phyloP scores from a whole-genome alignment of 2,113 vertebrate species.

The Callorhinus ursinus region DNA sequence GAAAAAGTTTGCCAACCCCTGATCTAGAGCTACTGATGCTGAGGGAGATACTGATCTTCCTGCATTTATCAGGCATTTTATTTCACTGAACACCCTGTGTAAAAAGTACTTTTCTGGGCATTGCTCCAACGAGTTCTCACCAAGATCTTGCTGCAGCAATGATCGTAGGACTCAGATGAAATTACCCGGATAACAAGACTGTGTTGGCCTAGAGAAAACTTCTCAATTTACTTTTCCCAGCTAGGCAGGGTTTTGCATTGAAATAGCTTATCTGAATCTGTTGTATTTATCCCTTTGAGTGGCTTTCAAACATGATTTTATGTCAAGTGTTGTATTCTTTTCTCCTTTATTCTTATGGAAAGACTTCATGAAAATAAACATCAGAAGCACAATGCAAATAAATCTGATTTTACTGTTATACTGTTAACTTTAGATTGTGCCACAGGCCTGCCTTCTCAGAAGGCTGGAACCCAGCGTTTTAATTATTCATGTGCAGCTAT shows the following conservation, averaged over 20 bases:
- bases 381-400: not conserved
- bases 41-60: not conserved
- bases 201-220: not conserved
- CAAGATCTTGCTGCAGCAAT: not conserved
- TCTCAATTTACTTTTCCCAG: not conserved
- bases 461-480: not conserved
- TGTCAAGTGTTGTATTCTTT: not conserved
- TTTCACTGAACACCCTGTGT: not conserved
- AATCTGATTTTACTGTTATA: not conserved
- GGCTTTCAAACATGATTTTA: not conserved
- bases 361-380: not conserved
- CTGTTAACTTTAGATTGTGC: not conserved
- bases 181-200: not conserved
- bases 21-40: not conserved
- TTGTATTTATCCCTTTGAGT: not conserved
- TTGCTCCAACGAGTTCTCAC: not conserved
- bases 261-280: too few relatives aligned
- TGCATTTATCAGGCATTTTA: accelerated
- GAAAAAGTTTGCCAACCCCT: not conserved
- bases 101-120: not conserved
- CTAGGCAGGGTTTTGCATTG: not conserved
- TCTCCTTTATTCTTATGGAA: not conserved
- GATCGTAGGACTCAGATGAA: not conserved
- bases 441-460: not conserved
- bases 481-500: not conserved